Conservation (phyloP, 2,888 invertebrate species). For the Melolontha melolontha region DNA sequence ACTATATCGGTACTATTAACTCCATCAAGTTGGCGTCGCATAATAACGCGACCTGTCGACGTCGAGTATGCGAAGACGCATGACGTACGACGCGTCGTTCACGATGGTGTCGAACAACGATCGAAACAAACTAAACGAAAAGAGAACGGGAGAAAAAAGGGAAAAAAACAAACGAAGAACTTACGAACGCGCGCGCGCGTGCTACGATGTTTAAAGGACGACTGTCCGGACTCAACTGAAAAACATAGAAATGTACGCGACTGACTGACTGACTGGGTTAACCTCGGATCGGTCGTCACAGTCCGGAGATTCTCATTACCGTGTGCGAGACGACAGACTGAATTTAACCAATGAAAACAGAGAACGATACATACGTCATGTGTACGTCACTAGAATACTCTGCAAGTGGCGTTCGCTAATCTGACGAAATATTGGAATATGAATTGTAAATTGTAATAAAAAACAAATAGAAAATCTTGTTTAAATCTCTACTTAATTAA, state of each 20-base stretch:
- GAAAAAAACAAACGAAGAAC: slow-evolving; percentile 22
- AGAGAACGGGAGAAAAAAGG: slow-evolving; percentile 25
- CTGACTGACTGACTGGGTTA: slow-evolving; percentile 36
- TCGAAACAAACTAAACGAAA: slow-evolving; percentile 24
- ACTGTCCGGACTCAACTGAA: slow-evolving; percentile 43
- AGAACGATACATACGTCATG: slow-evolving; percentile 57
- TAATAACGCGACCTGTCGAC: too few species aligned
- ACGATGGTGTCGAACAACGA: not conserved
- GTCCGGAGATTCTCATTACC: slow-evolving; percentile 36
- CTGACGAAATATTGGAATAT: too few species aligned
- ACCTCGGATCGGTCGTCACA: slow-evolving; percentile 36
- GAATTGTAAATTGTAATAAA: too few species aligned
- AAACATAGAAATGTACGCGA: slow-evolving; percentile 30
- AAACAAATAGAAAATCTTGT: too few species aligned
- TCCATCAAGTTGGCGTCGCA: too few species aligned
- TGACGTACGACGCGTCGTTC: not conserved
- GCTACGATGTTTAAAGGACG: slow-evolving; percentile 32
- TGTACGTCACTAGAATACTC: slow-evolving; percentile 42
- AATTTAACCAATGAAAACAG: slow-evolving; percentile 55
- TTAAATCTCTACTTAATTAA: too few species aligned
- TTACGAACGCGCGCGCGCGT: slow-evolving; percentile 11
- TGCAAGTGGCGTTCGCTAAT: slow-evolving; percentile 53
- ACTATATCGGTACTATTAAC: too few species aligned
- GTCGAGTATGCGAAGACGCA: not conserved
- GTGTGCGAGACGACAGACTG: slow-evolving; percentile 33